Base-by-base conservation (phyloP, 2,888 invertebrate species). In the Meghimatium bilineatum region DNA sequence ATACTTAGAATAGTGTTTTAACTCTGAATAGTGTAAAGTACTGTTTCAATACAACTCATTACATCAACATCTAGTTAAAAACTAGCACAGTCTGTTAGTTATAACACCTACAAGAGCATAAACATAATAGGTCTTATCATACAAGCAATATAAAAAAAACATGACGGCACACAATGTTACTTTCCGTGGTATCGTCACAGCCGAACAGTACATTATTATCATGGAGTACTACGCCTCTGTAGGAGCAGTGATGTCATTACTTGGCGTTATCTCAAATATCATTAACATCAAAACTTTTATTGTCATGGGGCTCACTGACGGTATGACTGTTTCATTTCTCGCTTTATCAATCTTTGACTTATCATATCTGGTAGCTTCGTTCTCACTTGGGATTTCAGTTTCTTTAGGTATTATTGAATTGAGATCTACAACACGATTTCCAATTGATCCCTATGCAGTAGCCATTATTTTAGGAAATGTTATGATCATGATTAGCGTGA, bases 261-360 rank as follows among this genome's bases (percentile, higher is more conserved):
- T 34, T 32, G 74, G 74, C 3, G 23, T 74, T 32, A 14, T 74
- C 17, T 74, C 74, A 23, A 74, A 74, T 32, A 52, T 74, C 56
- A 77, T 72, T 36, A 80, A 56, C 72, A 80, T 80, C 36, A 72
- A 23, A 36, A 63, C 60, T 23, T 80, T 80, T 36, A 38, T 72
- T 32, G 23, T 32, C 14, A 76, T 76, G 60, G 63, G 63, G 1
- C 20, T 81, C 8, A 32, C 23, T 36, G 81, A 81, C 29, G 63
- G 74, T 12, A 56, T 81, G 63, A 81, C 60, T 1, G 44, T 74
- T n/a, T 81, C 44, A 10, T 72, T 81, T 29, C 38, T 81, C 20
- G 44, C 56, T 29, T 63, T 81, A 23, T 17, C 81, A 17, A 5
- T 74, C 38, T 74, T 38, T 29, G 74, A 74, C 29, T 10, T 81